Conservation (phyloP, 1,140 invertebrate genomes). For the Papilio glaucus region DNA sequence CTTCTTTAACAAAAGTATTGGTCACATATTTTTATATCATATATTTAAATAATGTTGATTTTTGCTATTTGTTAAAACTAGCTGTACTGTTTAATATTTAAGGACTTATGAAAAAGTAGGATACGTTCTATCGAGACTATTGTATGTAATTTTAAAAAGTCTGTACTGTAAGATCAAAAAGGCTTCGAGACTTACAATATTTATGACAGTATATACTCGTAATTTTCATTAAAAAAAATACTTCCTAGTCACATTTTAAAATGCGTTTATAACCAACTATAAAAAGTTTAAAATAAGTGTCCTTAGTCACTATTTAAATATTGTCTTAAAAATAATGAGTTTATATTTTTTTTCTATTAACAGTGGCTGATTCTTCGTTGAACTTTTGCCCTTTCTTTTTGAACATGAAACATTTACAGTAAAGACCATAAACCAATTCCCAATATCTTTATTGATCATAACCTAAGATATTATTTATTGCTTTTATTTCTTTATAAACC, state of each 20-base stretch:
- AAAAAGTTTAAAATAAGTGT: not conserved
- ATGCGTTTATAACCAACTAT: not conserved
- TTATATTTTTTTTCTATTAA: no score
- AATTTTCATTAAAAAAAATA: not conserved
- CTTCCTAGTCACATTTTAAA: not conserved
- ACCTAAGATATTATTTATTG: not conserved
- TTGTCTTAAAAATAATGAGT: no score
- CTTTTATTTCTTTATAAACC: no score
- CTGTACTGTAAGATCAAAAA: not conserved
- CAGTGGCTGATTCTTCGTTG: not conserved
- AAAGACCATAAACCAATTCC: no score
- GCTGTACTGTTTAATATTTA: not conserved
- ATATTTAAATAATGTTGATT: conserved; percentile 11
- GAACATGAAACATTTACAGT: not conserved
- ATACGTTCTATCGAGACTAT: no score
- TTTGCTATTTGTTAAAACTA: conserved; percentile 8
- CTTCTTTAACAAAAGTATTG: conserved; percentile 28
- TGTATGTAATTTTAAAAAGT: not conserved
- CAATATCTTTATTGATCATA: no score
- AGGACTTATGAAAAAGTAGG: not conserved
- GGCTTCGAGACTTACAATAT: not conserved
- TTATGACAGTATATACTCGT: not conserved
- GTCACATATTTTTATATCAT: conserved; percentile 22
- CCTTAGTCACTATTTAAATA: not conserved
- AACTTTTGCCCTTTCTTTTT: not conserved